phyloP scores from a whole-genome alignment of 1,140 invertebrate species.

The Listronotus oregonensis region DNA sequence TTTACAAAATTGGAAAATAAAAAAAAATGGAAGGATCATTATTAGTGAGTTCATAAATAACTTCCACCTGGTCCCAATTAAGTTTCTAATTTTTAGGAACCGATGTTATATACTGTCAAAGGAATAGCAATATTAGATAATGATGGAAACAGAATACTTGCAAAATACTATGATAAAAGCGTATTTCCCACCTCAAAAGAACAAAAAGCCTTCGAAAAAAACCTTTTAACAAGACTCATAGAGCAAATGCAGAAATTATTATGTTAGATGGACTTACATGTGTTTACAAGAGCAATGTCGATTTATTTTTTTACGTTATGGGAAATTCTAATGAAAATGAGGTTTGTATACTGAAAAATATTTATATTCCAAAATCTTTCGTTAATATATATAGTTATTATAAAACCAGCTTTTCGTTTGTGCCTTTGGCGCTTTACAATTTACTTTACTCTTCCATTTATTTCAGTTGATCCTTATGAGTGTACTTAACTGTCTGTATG shows the following conservation, averaged over 20 bases:
- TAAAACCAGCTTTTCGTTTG: too few relatives aligned
- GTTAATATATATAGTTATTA: too few relatives aligned
- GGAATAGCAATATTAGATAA: conserved; percentile 97
- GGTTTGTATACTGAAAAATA: conserved; percentile 65
- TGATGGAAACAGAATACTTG: conserved; percentile 94
- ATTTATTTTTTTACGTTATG: conserved; percentile 99
- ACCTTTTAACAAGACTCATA: conserved; percentile 94
- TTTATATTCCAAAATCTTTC: too few relatives aligned
- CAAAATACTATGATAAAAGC: conserved; percentile 96
- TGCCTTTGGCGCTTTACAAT: too few relatives aligned
- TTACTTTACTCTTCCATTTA: conserved; percentile 25
- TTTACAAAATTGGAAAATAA: conserved; percentile 11
- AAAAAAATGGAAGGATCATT: conserved; percentile 58
- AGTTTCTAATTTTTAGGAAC: conserved; percentile 69
- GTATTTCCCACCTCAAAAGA: conserved; percentile 91
- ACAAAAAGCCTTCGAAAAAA: conserved; percentile 96
- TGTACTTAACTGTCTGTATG: conserved; percentile 94
- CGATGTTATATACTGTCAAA: conserved; percentile 88
- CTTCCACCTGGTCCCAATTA: not conserved
- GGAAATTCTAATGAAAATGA: conserved; percentile 97
- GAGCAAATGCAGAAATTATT: conserved; percentile 94
- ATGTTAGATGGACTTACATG: conserved; percentile 98
- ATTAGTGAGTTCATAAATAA: conserved; percentile 54
- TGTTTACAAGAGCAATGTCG: conserved; percentile 96
- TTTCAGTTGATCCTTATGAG: conserved; percentile 88